Percentiles rank a stretch among this genome's conserved stretches.
phyloP scores from a whole-genome alignment of 2,888 invertebrate species.

The Archaeoteleia sp. region DNA sequence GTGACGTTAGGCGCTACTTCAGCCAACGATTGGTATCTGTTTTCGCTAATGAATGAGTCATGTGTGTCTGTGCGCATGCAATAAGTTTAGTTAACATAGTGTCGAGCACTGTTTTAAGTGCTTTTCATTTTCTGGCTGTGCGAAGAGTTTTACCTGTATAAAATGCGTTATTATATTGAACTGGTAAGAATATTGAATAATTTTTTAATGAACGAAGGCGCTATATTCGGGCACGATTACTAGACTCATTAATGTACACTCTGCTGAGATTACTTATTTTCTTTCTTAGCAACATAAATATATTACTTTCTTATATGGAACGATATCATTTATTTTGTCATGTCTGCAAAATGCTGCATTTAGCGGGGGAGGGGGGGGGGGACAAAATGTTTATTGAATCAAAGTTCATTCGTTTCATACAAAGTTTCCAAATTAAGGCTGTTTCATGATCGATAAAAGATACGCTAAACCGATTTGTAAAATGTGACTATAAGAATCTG shows the following conservation, averaged over 20 bases:
- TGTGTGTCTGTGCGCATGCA: constrained; percentile 67
- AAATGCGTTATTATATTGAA: constrained; percentile 24
- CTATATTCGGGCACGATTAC: not conserved
- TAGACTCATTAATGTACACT: too few species aligned
- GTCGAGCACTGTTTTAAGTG: constrained; percentile 82
- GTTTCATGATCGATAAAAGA: too few species aligned
- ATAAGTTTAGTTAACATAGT: constrained; percentile 66
- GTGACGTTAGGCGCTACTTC: constrained; percentile 60
- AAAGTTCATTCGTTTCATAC: too few species aligned
- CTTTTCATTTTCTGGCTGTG: constrained; percentile 81
- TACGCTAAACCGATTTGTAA: not conserved
- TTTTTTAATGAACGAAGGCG: constrained; percentile 7
- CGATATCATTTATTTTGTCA: too few species aligned
- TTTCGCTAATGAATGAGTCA: constrained; percentile 63
- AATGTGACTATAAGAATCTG: constrained; percentile 10
- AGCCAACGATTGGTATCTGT: constrained; percentile 64
- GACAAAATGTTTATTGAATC: too few species aligned
- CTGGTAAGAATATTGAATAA: constrained; percentile 20
- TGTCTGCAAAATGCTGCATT: too few species aligned
- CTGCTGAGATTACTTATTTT: too few species aligned
- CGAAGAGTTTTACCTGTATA: constrained; percentile 77
- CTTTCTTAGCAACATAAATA: too few species aligned
- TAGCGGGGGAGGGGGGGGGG: too few species aligned
- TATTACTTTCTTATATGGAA: too few species aligned
- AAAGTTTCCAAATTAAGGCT: too few species aligned